These are phyloP conservation scores for Trichonephila clavipes DNA, from an alignment of 1,140 invertebrate genomes.

Conservation along the genomic window DNA sequence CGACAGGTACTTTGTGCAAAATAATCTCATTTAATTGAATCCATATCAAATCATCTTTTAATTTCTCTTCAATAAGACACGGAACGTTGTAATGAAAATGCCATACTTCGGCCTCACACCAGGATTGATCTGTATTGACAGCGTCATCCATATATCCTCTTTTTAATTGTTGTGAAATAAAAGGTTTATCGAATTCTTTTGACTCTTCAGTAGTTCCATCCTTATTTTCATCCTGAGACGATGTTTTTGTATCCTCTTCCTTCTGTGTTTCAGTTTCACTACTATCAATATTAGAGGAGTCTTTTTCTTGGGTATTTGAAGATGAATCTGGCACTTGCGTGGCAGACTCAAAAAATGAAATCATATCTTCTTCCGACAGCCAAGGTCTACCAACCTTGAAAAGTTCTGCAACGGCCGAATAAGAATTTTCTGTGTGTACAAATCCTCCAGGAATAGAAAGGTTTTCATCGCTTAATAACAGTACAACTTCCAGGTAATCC, in stretches of 20 bases:
- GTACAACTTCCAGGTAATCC: slow-evolving; percentile 24
- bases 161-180: slow-evolving; percentile 78
- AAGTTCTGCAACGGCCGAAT: not conserved
- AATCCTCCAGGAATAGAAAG: slow-evolving; percentile 54
- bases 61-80: slow-evolving; percentile 30
- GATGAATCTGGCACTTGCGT: not conserved
- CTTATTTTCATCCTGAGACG: not conserved
- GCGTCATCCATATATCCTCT: slow-evolving; percentile 42
- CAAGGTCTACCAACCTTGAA: not conserved
- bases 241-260: slow-evolving; percentile 83
- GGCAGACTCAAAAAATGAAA: slow-evolving; percentile 29
- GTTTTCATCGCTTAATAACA: not conserved
- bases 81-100: slow-evolving; percentile 55
- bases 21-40: not conserved
- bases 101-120: slow-evolving; percentile 46
- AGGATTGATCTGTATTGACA: slow-evolving; percentile 20
- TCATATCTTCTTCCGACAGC: not conserved
- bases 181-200: slow-evolving; percentile 82
- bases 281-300: not conserved
- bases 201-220: slow-evolving; percentile 82
- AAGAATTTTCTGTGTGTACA: not conserved
- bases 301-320: not conserved
- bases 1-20: not conserved
- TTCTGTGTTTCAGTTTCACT: slow-evolving; percentile 77
- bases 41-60: slow-evolving; percentile 53